Base-by-base conservation (phyloP, 1,140 invertebrate genomes). In the Thaumetopoea pityocampa region DNA sequence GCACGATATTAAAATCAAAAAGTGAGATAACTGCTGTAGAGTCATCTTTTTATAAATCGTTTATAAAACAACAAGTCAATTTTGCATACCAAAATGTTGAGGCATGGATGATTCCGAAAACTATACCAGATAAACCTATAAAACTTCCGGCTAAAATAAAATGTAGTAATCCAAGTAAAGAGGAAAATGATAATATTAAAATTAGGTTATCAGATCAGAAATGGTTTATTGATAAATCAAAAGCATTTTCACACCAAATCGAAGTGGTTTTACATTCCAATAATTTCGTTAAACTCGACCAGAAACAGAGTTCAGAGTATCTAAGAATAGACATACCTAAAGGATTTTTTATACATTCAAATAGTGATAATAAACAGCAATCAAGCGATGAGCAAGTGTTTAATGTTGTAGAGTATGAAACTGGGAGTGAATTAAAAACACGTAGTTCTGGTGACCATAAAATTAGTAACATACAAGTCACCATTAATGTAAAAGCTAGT, bases 401-500 rank as follows among this genome's bases (percentile, higher is more conserved):
- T 41, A 74, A 79, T 38, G 65, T 82, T 17, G 53, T 74, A 6
- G 72, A 82, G 42, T 79, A 82, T 48, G 72, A 79, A 40, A 60
- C 57, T 3, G 35, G 42, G 11, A 35, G 44, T 4, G 29, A 56
- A 29, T 40, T 47, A 15, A 59, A 51, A 34, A 16, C 22, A 17
- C 23, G 27, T 24, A 38, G 45, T 19, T 45, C 41, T 7, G 50
- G 48, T 7, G 51, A 66, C 40, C 14, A 45, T 29, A 10, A 40
- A 38, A 18, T 27, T 11, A 55, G 48, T 35, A 34, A 60, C 46
- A 47, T 56, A 4, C 36, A 58, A 28, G 28, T 61, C 7, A 42
- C 42, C 36, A 32, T 61, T 4, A 63, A 42, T 20, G 41, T 55
- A 2, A 61, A 62, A 34, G 46, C 36, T 15, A 44, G 32, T 11